These are phyloP conservation scores for Drosophila birchii DNA, from an alignment of 2,888 invertebrate genomes.

Conservation along the genomic window DNA sequence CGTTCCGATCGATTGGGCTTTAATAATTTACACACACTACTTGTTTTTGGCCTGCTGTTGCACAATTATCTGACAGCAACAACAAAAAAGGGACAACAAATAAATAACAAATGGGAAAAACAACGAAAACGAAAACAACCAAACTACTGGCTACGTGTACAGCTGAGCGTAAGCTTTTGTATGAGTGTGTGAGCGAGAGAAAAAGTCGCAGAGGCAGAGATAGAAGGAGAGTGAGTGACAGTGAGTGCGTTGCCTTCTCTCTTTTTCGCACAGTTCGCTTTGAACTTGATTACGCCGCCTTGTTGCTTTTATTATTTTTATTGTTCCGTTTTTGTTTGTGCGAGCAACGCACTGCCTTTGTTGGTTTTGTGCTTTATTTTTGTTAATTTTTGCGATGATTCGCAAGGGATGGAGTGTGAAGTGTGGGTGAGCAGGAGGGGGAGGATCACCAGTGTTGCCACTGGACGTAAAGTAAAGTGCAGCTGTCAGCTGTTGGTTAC, in stretches of 20 bases:
- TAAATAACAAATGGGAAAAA: constrained; percentile 35
- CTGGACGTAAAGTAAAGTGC: constrained; percentile 34
- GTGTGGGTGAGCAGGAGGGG: constrained; percentile 5
- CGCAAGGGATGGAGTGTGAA: background rate
- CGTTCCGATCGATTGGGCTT: constrained; percentile 41
- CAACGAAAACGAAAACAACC: constrained; percentile 50
- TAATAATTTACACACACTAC: constrained; percentile 38
- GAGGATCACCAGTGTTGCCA: constrained; percentile 43
- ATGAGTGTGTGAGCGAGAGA: constrained; percentile 54
- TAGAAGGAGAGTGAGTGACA: constrained; percentile 10
- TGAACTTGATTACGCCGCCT: constrained; percentile 62
- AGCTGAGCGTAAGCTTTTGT: constrained; percentile 57
- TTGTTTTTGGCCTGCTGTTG: constrained; percentile 46
- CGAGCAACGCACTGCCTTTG: constrained; percentile 53
- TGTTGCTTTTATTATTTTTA: constrained; percentile 30
- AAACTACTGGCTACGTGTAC: constrained; percentile 69
- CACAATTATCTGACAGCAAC: constrained; percentile 60
- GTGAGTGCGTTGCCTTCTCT: constrained; percentile 39
- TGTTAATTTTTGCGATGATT: constrained; percentile 8
- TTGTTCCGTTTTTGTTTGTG: constrained; percentile 39
- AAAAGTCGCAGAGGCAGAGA: constrained; percentile 62
- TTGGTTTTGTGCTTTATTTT: constrained; percentile 32
- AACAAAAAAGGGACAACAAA: constrained; percentile 26
- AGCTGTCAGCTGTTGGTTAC: constrained; percentile 72
- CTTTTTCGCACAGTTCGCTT: constrained; percentile 59